Evolutionary conservation across 2,888 invertebrate species (phyloP).

Genomic region (Dascillus cervinus): DNA sequence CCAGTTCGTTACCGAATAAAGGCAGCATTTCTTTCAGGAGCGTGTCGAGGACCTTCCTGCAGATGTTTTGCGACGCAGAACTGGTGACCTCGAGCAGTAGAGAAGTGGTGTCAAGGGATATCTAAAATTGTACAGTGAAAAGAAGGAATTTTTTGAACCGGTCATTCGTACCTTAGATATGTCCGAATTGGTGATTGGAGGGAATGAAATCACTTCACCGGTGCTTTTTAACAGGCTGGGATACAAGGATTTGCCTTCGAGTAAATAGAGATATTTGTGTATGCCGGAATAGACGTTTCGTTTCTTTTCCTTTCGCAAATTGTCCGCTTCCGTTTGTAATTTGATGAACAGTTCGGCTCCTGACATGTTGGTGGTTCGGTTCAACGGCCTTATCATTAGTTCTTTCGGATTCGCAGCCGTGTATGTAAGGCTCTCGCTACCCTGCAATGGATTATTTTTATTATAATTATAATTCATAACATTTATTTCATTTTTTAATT

Average conservation of each 20-base stretch:
- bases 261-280: slow-evolving; percentile 72
- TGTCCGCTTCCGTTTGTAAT: slow-evolving; percentile 69
- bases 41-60: slow-evolving; percentile 60
- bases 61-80: slow-evolving; percentile 53
- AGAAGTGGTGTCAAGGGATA: slow-evolving; percentile 55
- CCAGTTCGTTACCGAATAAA: slow-evolving; percentile 38
- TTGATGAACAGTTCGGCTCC: slow-evolving; percentile 62
- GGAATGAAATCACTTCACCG: slow-evolving; percentile 69
- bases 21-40: slow-evolving; percentile 57
- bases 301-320: slow-evolving; percentile 75
- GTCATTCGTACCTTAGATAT: slow-evolving; percentile 57
- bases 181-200: slow-evolving; percentile 81
- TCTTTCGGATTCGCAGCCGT: slow-evolving; percentile 58
- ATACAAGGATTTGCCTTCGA: slow-evolving; percentile 66
- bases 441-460: slow-evolving; percentile 20
- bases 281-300: slow-evolving; percentile 74
- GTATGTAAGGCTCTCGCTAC: slow-evolving; percentile 53
- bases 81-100: slow-evolving; percentile 75
- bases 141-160: neutral
- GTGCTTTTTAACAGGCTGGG: slow-evolving; percentile 62
- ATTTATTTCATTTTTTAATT: no score
- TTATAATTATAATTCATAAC: no score
- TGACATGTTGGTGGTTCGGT: slow-evolving; percentile 50
- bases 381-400: slow-evolving; percentile 61
- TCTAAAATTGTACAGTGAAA: slow-evolving; percentile 43